phyloP scores from a whole-genome alignment of 30 jellyfish, hydroid and myxozoan genomes.

The Nemopilema nomurai region DNA sequence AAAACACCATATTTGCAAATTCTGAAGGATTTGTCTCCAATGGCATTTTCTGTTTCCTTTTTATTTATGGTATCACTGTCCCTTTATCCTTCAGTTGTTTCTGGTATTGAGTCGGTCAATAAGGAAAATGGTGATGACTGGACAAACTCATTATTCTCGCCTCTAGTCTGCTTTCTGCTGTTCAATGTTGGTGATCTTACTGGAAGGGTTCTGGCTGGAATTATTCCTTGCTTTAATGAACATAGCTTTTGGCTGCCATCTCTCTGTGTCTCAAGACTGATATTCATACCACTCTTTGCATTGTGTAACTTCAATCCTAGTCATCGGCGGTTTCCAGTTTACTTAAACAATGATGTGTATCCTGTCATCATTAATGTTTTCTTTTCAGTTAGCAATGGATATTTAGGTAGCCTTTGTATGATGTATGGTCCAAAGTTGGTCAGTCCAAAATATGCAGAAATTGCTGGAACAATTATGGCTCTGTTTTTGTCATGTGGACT shows the following conservation, averaged over 20 bases:
- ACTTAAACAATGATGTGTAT: conserved; percentile 75
- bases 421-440: conserved; percentile 98
- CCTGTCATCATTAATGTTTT: conserved; percentile 76
- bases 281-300: conserved; percentile 87
- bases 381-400: conserved; percentile 86
- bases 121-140: conserved; percentile 63
- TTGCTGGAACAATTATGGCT: conserved; percentile 97
- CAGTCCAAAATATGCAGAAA: conserved; percentile 81
- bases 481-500: conserved; percentile 85
- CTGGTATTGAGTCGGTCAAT: conserved; percentile 74
- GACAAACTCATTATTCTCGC: conserved; percentile 85
- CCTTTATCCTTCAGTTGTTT: conserved; percentile 86
- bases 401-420: conserved; percentile 96
- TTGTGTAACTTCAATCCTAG: conserved; percentile 73
- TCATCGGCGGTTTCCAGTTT: conserved; percentile 45
- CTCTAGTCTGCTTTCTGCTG: conserved; percentile 74
- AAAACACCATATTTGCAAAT: conserved; percentile 72
- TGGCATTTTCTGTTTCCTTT: conserved; percentile 80
- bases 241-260: conserved; percentile 73
- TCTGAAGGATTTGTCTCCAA: conserved; percentile 68
- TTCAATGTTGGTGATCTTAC: conserved; percentile 88
- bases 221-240: conserved; percentile 59
- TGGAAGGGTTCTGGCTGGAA: conserved; percentile 95
- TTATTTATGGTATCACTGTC: conserved; percentile 76
- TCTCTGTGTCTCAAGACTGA: conserved; percentile 65